Evolutionary conservation across 2,797 vertebrate genomes (phyloP), one percentile per base, ranked within the genome.

Genomic region (Neopelma chrysocephalum): DNA sequence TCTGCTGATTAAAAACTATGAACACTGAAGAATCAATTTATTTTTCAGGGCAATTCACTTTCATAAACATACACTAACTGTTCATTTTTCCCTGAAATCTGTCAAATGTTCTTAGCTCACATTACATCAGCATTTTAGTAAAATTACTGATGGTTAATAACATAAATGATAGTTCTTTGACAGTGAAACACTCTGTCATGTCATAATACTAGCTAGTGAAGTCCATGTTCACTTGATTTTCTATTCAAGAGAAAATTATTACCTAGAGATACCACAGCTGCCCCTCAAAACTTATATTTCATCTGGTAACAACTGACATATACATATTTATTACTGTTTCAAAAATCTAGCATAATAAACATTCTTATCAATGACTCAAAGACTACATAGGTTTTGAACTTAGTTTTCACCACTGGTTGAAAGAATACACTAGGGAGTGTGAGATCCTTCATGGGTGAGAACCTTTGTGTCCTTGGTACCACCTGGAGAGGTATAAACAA

Each of bases 1-100:
- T 71, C 71, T 94, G 50, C 56, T 32, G 7, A 96, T 97, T 96
- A 93, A 96, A 92, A 38, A 73, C 19, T 71, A 73, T 72, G 56
- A 95, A 47, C 56, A 90, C 79, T 84, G 57, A 96, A 94, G 25
- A 96, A 95, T 96, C 82, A 89, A 73, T 92, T 97, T 97, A 65
- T 91, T 92, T 94, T 96, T 93, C 77, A 94, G 54, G 54, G 57
- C 34, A 94, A 94, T 86, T 97, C 83, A 47, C 87, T 82, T 93
- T 96, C 73, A 87, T 90, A 81, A 93, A 91, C 23, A 86, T 78
- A 82, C 25, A 56, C 15, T 85, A 89, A 58, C 42, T 82, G 20
- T 10, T 42, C 38, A 70, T 96, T 89, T 89, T 76, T 12, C 29
- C 18, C 42, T 68, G 83, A 93, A 94, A 93, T 78, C 25, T 89